These are phyloP conservation scores for Homalodisca vitripennis DNA, from an alignment of 1,140 invertebrate species.

Conservation along the genomic window DNA sequence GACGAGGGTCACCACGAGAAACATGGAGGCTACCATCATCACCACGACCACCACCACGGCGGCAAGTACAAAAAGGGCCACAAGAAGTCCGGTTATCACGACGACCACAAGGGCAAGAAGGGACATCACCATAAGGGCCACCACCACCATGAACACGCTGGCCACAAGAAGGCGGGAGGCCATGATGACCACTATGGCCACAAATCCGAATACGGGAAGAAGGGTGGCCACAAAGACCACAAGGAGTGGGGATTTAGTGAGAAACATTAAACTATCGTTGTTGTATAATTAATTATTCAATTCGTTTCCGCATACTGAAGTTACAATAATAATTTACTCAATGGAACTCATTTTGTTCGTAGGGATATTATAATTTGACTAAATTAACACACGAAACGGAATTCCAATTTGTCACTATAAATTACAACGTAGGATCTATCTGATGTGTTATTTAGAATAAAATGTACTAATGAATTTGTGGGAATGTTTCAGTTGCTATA, in stretches of 20 bases:
- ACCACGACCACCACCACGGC: constrained; percentile 64
- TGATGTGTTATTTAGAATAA: too few species aligned
- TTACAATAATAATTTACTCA: too few species aligned
- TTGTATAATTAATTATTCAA: too few species aligned
- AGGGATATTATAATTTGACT: too few species aligned
- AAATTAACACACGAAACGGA: too few species aligned
- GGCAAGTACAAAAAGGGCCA: constrained; percentile 73
- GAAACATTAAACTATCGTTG: constrained; percentile 38
- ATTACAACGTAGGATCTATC: too few species aligned
- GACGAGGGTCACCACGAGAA: constrained; percentile 62
- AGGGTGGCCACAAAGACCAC: constrained; percentile 62
- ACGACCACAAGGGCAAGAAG: constrained; percentile 60
- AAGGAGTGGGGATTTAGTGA: constrained; percentile 61
- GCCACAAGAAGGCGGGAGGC: constrained; percentile 65
- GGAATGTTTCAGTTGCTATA: too few species aligned
- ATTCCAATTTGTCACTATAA: too few species aligned
- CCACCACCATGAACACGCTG: constrained; percentile 60
- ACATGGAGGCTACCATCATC: constrained; percentile 58
- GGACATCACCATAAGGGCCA: constrained; percentile 60
- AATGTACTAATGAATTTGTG: too few species aligned
- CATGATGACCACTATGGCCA: constrained; percentile 65
- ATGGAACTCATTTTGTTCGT: too few species aligned
- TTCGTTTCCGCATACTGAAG: too few species aligned
- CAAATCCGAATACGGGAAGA: constrained; percentile 63
- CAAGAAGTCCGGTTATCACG: constrained; percentile 63